Conservation (phyloP, 2,888 invertebrate genomes). For the Apodemia duryi region DNA sequence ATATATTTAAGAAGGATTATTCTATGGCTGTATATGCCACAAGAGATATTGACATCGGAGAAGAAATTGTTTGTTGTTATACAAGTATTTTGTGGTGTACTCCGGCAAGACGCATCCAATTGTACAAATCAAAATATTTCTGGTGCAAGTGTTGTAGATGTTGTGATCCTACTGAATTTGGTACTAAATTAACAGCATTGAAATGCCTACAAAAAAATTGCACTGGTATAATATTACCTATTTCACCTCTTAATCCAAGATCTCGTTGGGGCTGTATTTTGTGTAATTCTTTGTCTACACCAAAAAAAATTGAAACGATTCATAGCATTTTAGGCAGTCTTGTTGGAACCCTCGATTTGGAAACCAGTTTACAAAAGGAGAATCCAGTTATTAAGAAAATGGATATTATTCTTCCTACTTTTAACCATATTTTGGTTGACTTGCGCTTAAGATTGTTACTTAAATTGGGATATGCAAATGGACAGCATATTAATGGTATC, state of each 20-base stretch:
- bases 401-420: slow-evolving; percentile 53
- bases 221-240: slow-evolving; percentile 75
- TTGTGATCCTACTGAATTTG: slow-evolving; percentile 81
- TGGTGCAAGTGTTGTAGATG: slow-evolving; percentile 82
- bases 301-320: slow-evolving; percentile 62
- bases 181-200: slow-evolving; percentile 74
- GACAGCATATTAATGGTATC: slow-evolving; percentile 53
- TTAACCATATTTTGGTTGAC: slow-evolving; percentile 62
- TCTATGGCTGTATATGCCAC: slow-evolving; percentile 80
- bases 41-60: slow-evolving; percentile 73
- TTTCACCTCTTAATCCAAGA: slow-evolving; percentile 60
- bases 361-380: slow-evolving; percentile 68
- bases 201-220: slow-evolving; percentile 74
- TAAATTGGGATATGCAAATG: slow-evolving; percentile 50
- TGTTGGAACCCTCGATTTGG: slow-evolving; percentile 64
- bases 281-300: slow-evolving; percentile 57
- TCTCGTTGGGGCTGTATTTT: slow-evolving; percentile 79
- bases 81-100: slow-evolving; percentile 84
- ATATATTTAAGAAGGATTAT: slow-evolving; percentile 75
- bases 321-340: slow-evolving; percentile 76
- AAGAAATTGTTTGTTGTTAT: slow-evolving; percentile 83
- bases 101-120: slow-evolving; percentile 77
- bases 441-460: slow-evolving; percentile 52
- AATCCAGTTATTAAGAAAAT: slow-evolving; percentile 48
- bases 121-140: slow-evolving; percentile 82